Evolutionary conservation across 2,888 invertebrate species (phyloP).

Genomic region (Drosophila neonasuta): DNA sequence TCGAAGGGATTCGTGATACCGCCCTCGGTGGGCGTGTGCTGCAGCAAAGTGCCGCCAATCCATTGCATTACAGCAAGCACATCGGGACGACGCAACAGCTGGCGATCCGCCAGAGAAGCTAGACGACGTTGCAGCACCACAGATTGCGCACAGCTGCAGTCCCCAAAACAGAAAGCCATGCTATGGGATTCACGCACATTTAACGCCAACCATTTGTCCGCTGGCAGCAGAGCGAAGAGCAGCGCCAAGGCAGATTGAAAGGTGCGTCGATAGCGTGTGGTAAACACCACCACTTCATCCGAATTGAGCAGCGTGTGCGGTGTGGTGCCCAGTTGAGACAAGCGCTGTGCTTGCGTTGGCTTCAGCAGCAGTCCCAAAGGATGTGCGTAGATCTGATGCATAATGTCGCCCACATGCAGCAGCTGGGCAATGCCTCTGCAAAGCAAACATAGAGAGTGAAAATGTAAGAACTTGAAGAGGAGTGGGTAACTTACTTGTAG

Average conservation of each 20-base stretch:
- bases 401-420: conserved; percentile 88
- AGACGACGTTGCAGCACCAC: conserved; percentile 83
- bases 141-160: conserved; percentile 88
- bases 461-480: not conserved
- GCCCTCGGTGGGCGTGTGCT: conserved; percentile 84
- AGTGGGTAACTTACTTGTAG: conserved; percentile 80
- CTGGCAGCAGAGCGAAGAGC: conserved; percentile 87
- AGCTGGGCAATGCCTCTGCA: conserved; percentile 90
- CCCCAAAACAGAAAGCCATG: conserved; percentile 92
- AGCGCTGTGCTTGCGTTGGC: conserved; percentile 56
- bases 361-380: conserved; percentile 79
- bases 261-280: conserved; percentile 93
- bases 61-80: conserved; percentile 87
- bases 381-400: conserved; percentile 85
- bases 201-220: conserved; percentile 86
- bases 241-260: conserved; percentile 94
- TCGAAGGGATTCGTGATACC: conserved; percentile 85
- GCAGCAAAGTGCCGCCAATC: conserved; percentile 85
- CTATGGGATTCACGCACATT: conserved; percentile 90
- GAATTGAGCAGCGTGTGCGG: conserved; percentile 81
- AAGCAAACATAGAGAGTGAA: not conserved
- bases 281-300: conserved; percentile 87
- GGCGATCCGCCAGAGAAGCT: conserved; percentile 84
- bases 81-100: conserved; percentile 89
- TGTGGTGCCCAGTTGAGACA: conserved; percentile 65